Evolutionary conservation across 2,113 vertebrate genomes (phyloP), one percentile per base, ranked within the genome.

Genomic region (Pelmatolapia mariae): DNA sequence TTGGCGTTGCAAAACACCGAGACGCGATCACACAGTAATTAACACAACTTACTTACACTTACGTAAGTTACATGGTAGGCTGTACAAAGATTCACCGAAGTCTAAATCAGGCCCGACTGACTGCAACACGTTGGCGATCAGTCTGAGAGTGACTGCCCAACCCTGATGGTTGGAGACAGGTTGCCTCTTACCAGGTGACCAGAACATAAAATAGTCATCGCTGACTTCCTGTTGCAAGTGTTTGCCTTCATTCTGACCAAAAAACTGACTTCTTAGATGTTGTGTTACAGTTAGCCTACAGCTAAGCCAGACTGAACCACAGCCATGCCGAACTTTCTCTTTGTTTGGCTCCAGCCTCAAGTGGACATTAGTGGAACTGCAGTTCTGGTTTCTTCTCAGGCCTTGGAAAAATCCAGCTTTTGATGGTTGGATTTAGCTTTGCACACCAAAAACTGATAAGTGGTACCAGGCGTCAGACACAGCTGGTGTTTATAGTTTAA

Each of bases 1-100:
- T 5, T 59, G 19, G 2, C 4, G 10, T 15, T 45, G 5, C 5
- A 6, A 45, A 45, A 45, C 43, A 45, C 43, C 5, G 19, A 7
- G 33, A 66, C 6, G 4, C 6, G 2, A 66, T 6, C 61, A 66
- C 18, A 12, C 18, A 36, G 8, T 2, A 66, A 66, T n/a, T 0
- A 66, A 61, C 57, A 61, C 5, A 61, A 61, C 57, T 31, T 18
- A 61, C 15, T 59, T 59, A 59, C 29, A 33, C 57, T 33, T 4
- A 7, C 3, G 0, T 0, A 61, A 3, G 61, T 1, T 22, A 66
- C 61, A 8, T 8, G 7, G 1, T 0, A 1, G 0, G 19, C 19
- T 68, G 7, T 22, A 0, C 36, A 68, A 40, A 40, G 57, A 61
- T n/a, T 38, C 61, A 68, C 19, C 1, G 3, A 68, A 8, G 33